Evolutionary conservation across 2,797 vertebrate species (phyloP), one percentile per base, ranked within the genome.

Genomic region (Gadopsis marmoratus): DNA sequence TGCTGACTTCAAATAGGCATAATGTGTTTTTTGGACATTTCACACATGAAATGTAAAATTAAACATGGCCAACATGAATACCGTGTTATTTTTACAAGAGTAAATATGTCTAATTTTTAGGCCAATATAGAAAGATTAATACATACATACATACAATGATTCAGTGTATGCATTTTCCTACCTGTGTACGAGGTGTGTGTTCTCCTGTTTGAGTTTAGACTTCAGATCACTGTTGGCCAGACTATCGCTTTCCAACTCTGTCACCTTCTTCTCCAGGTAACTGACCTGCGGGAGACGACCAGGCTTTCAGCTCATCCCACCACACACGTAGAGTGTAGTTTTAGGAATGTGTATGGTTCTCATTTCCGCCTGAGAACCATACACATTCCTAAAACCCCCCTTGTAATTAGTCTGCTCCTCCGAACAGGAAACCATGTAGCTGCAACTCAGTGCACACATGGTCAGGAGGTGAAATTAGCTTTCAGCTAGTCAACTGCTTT

Each of bases 161-260:
- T 35, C 21, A 12, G 14, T 70, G 63, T 58, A 48, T 73, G 48
- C 48, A 67, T 63, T 26, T 50, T 69, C 69, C 16, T 91, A 99
- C 98, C 98, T 97, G 95, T 97, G 97, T 5, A 99, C 97, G 19
- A 99, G 95, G 9, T 98, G 97, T 0, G 95, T 98, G 89, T 99
- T 99, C 84, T 98, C 97, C 67, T 98, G 97, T 85, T 97, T 99
- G 81, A 99, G 94, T 88, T 97, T 99, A 85, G 96, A 97, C 89
- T 99, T 98, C 70, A 98, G 92, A 87, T 99, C 97, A 39, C 95
- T 96, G 0, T 96, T 98, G 72, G 96, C 96, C 86, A 97, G 83
- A 88, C 92, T 97, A 83, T 99, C 97, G 0, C 96, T 97, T 85
- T 99, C 98, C 92, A 99, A 83, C 83, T 99, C 98, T 0, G 96